Evolutionary conservation across 2,888 invertebrate species (phyloP).

Genomic region (Octodonta nipae): DNA sequence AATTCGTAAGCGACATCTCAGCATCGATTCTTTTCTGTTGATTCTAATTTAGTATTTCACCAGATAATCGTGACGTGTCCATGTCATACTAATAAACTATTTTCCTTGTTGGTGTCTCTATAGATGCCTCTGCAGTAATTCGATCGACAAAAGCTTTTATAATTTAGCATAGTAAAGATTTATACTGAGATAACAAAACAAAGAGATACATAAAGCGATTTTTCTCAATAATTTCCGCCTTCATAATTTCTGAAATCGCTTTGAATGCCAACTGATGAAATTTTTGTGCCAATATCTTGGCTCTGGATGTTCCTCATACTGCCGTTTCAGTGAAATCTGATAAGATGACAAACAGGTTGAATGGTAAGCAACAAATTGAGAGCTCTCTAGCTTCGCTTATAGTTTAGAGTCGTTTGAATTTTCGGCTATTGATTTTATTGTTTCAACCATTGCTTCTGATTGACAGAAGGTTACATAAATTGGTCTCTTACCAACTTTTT

Average conservation of each 20-base stretch:
- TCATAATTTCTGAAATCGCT: conserved; percentile 5
- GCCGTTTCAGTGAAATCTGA: conserved; percentile 5
- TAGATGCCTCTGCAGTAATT: conserved; percentile 4
- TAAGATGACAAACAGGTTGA: conserved; percentile 4
- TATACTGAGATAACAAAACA: conserved; percentile 6
- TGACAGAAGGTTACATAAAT: conserved; percentile 4
- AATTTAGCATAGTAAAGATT: conserved; percentile 3
- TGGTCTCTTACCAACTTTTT: conserved; percentile 5
- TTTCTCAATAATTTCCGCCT: conserved; percentile 4
- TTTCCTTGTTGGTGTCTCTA: conserved; percentile 4
- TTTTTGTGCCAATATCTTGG: conserved; percentile 6
- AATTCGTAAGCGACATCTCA: conserved; percentile 5
- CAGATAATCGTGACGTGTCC: conserved; percentile 4
- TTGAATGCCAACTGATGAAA: conserved; percentile 6
- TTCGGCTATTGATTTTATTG: conserved; percentile 6
- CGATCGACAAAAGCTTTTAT: conserved; percentile 5
- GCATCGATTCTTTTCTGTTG: conserved; percentile 5
- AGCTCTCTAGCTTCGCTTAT: conserved; percentile 1
- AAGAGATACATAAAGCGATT: conserved; percentile 5
- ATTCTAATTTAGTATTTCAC: conserved; percentile 4
- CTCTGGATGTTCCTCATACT: conserved; percentile 5
- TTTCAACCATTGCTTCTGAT: conserved; percentile 5
- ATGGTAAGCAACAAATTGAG: conserved; percentile 5
- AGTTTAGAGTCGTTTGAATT: conserved; percentile 3
- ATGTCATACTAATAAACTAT: conserved; percentile 5